phyloP scores from a whole-genome alignment of 2,113 vertebrate genomes.

The Pseudorhombus dupliciocellatus region DNA sequence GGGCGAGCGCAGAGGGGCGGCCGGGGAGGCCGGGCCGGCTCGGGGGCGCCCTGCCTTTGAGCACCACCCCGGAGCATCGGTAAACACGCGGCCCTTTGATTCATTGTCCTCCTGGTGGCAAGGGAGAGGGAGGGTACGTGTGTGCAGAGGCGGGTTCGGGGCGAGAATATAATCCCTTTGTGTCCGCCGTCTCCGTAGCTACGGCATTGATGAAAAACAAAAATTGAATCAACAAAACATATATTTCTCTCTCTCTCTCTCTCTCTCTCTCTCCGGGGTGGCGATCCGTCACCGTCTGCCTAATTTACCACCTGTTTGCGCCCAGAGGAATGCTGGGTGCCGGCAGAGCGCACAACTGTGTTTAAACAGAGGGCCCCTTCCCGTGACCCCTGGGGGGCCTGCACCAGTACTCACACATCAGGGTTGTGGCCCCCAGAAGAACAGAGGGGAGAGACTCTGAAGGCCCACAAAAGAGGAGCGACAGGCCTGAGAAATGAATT shows the following conservation, averaged over 20 bases:
- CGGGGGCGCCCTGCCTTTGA: conserved; percentile 62
- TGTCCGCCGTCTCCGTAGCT: conserved; percentile 76
- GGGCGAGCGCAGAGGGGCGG: conserved; percentile 54
- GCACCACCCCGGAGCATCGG: conserved; percentile 63
- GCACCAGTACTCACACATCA: conserved; percentile 62
- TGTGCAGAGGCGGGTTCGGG: conserved; percentile 65
- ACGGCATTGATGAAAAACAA: conserved; percentile 76
- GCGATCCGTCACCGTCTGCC: conserved; percentile 78
- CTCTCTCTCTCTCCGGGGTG: conserved; percentile 75
- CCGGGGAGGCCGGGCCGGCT: conserved; percentile 22
- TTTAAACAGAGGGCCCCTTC: conserved; percentile 80
- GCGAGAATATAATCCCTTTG: conserved; percentile 78
- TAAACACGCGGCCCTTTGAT: conserved; percentile 81
- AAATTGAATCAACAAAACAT: conserved; percentile 82
- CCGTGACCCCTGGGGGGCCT: conserved; percentile 72
- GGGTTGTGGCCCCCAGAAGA: conserved; percentile 56
- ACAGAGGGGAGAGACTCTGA: conserved; percentile 63
- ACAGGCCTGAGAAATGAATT: conserved; percentile 78
- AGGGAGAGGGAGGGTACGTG: conserved; percentile 60
- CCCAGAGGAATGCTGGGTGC: conserved; percentile 68
- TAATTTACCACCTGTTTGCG: conserved; percentile 81
- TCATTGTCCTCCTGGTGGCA: conserved; percentile 73
- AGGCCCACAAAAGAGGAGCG: conserved; percentile 66
- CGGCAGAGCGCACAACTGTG: conserved; percentile 68
- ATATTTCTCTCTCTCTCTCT: conserved; percentile 80